Percentiles rank a stretch among this genome's conserved stretches.
These are phyloP conservation scores for Eumaeus atala DNA, from an alignment of 1,140 invertebrate genomes.

Conservation along the genomic window DNA sequence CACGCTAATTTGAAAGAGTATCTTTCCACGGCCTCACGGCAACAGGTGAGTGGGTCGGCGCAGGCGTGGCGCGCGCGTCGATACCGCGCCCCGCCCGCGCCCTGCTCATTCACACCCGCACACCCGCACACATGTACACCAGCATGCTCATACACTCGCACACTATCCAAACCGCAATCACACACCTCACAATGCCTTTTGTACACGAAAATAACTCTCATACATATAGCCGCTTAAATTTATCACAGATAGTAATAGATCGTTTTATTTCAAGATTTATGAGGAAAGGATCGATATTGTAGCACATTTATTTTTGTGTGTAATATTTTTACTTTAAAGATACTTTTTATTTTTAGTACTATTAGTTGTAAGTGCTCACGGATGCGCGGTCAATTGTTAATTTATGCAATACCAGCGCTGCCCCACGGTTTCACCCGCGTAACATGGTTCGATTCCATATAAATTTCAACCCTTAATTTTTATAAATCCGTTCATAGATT, in stretches of 20 bases:
- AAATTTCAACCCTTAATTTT: too few species aligned
- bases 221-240: neutral
- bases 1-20: conserved; percentile 64
- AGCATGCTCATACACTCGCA: neutral
- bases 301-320: too few species aligned
- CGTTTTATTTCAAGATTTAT: too few species aligned
- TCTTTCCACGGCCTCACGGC: conserved; percentile 65
- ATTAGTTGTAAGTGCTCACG: too few species aligned
- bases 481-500: too few species aligned
- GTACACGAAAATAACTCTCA: neutral
- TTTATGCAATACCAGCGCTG: too few species aligned
- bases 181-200: conserved; percentile 1
- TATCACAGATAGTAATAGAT: neutral
- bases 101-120: conserved; percentile 52
- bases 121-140: conserved; percentile 12
- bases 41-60: conserved; percentile 58
- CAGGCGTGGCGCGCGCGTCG: conserved; percentile 60
- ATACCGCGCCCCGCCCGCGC: conserved; percentile 47
- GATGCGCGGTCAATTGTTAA: too few species aligned
- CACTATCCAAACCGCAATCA: neutral
- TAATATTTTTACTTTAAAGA: too few species aligned
- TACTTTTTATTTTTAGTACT: too few species aligned
- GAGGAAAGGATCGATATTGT: too few species aligned
- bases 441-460: too few species aligned
- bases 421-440: too few species aligned